Percentiles rank a stretch among this genome's conserved stretches.
These are phyloP conservation scores for Papilio demoleus DNA, from an alignment of 2,888 invertebrate genomes.

Conservation along the genomic window DNA sequence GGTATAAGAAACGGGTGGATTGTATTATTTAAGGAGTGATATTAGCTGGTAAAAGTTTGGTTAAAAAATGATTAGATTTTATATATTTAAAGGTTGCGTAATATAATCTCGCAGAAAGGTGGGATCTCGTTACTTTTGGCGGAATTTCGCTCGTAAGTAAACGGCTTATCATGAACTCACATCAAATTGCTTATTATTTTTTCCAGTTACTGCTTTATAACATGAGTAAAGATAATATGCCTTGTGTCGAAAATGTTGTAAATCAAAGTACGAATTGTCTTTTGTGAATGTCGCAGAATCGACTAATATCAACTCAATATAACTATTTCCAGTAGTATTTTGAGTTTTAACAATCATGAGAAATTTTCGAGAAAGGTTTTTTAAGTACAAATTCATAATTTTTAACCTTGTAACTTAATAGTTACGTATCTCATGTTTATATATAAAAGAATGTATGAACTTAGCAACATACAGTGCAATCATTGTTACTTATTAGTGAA, in stretches of 20 bases:
- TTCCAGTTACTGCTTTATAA: not conserved
- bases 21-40: not conserved
- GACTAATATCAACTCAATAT: not conserved
- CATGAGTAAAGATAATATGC: not conserved
- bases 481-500: not conserved
- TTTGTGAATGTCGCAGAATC: not conserved
- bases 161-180: constrained; percentile 6
- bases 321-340: no score
- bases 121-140: constrained; percentile 20
- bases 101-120: constrained; percentile 8
- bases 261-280: not conserved
- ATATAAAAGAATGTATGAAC: no score
- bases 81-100: constrained; percentile 15
- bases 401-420: no score
- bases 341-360: no score
- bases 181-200: constrained; percentile 29
- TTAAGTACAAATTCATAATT: no score
- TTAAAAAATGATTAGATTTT: constrained; percentile 25
- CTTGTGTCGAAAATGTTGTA: not conserved
- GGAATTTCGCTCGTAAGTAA: not conserved
- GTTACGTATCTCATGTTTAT: not conserved
- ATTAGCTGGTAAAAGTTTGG: not conserved
- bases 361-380: no score
- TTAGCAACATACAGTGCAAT: no score
- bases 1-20: no score